Evolutionary conservation across 2,888 invertebrate genomes (phyloP).

Genomic region (Corbicula japonica): DNA sequence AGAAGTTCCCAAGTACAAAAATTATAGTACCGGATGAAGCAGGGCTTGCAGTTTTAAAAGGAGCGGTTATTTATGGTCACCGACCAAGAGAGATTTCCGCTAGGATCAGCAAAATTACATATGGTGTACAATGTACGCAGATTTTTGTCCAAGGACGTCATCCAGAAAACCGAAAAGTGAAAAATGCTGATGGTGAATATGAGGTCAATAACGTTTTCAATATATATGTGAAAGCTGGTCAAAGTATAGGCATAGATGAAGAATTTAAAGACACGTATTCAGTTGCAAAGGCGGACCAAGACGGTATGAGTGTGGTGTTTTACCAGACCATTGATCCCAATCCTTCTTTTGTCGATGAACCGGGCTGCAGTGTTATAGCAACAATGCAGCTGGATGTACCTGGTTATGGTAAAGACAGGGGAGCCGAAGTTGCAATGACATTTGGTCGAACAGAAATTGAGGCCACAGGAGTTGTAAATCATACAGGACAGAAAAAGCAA

Average conservation of each 20-base stretch:
- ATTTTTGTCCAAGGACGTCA: slow-evolving; percentile 42
- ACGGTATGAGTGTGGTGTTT: slow-evolving; percentile 30
- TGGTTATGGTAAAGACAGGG: slow-evolving; percentile 19
- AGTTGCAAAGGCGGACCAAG: slow-evolving; percentile 23
- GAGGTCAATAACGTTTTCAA: slow-evolving; percentile 39
- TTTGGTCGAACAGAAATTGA: slow-evolving; percentile 50
- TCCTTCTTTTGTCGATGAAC: slow-evolving; percentile 43
- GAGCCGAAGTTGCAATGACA: slow-evolving; percentile 22
- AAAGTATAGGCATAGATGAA: slow-evolving; percentile 33
- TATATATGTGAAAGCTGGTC: slow-evolving; percentile 41
- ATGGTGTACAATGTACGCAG: slow-evolving; percentile 40
- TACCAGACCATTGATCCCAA: slow-evolving; percentile 20
- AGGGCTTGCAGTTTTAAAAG: slow-evolving; percentile 68
- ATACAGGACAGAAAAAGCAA: slow-evolving; percentile 19
- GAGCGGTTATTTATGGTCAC: slow-evolving; percentile 68
- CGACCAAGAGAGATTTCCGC: slow-evolving; percentile 50
- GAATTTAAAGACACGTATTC: slow-evolving; percentile 18
- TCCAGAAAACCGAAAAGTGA: slow-evolving; percentile 34
- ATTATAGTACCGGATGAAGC: slow-evolving; percentile 65
- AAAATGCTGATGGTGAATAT: slow-evolving; percentile 19
- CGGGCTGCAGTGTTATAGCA: slow-evolving; percentile 40
- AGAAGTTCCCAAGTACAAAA: slow-evolving; percentile 43
- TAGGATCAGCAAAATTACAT: slow-evolving; percentile 63
- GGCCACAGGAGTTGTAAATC: slow-evolving; percentile 24
- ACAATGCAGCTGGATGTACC: slow-evolving; percentile 34